phyloP scores from a whole-genome alignment of 2,113 vertebrate genomes.

The Brachyistius frenatus region DNA sequence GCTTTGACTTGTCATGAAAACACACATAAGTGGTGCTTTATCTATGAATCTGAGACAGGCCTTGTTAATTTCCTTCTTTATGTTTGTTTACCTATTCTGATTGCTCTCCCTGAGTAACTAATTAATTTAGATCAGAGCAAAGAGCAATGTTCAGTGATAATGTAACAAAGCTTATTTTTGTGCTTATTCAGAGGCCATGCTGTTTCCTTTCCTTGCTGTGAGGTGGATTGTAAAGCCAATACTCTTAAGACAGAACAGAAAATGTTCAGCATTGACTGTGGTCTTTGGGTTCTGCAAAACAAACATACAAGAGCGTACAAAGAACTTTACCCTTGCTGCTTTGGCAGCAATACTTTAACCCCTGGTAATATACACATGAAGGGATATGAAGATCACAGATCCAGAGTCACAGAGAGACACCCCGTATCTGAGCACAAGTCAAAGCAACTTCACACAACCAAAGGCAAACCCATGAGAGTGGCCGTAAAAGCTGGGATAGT shows the following conservation, averaged over 20 bases:
- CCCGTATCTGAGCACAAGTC: slow-evolving; percentile 41
- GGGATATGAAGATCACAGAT: slow-evolving; percentile 25
- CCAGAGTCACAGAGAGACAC: slow-evolving; percentile 26
- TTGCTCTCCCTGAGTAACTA: slow-evolving; percentile 22
- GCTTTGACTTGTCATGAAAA: too few species aligned
- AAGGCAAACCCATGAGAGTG: slow-evolving; percentile 51
- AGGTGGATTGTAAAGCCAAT: slow-evolving; percentile 55
- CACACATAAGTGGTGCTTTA: not conserved
- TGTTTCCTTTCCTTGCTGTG: slow-evolving; percentile 20
- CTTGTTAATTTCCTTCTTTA: not conserved
- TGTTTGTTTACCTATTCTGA: slow-evolving; percentile 22
- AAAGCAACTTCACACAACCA: slow-evolving; percentile 40
- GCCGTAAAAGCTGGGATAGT: slow-evolving; percentile 65
- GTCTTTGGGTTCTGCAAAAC: slow-evolving; percentile 11
- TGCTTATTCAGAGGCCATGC: slow-evolving; percentile 9
- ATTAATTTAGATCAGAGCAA: slow-evolving; percentile 46
- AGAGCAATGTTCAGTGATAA: slow-evolving; percentile 54
- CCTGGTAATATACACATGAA: slow-evolving; percentile 17
- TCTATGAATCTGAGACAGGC: slow-evolving; percentile 4
- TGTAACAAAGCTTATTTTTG: slow-evolving; percentile 19
- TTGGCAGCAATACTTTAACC: not conserved
- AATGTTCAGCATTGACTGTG: not conserved
- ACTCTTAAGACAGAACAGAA: not conserved
- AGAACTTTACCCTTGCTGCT: not conserved
- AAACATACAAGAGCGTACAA: not conserved